Evolutionary conservation across 2,797 vertebrate species (phyloP), one percentile per base, ranked within the genome.

Genomic region (Cephalopachus bancanus): DNA sequence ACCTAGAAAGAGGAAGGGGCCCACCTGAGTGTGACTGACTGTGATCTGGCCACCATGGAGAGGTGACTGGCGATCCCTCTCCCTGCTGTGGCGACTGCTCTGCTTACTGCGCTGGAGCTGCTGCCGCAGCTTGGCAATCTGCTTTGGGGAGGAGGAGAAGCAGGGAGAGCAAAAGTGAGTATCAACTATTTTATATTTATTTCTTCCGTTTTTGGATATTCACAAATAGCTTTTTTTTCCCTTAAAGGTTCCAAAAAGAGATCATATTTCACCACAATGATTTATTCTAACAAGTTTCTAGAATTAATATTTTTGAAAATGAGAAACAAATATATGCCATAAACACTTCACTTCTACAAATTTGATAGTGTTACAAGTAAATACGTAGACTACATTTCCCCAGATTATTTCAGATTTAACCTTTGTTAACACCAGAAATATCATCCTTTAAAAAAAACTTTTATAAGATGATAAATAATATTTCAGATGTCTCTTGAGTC

Each of bases 61-160:
- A 97, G 99, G 99, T 0, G 99, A 99, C 97, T 99, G 99, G 79
- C 99, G 98, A 92, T 99, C 99, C 76, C 99, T 99, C 96, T 99
- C 99, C 72, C 99, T 99, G 98, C 96, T 98, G 98, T 99, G 99
- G 64, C 99, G 99, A 97, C 98, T 99, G 74, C 99, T 99, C 98
- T 99, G 99, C 96, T 99, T 99, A 97, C 99, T 99, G 96, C 99
- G 99, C 94, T 99, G 99, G 57, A 99, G 99, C 97, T 99, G 99
- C 98, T 99, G 99, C 74, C 99, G 98, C 97, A 99, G 98, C 98
- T 99, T 99, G 98, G 99, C 99, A 95, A 99, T 99, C 99, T 99
- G 99, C 98, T 99, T 98, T 91, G 91, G 93, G 76, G n/a, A 44
- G 89, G 53, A n/a, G 17, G 37, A 92, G 33, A 86, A 89, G 59